phyloP scores from a whole-genome alignment of 2,888 invertebrate species.

The Spodoptera picta region DNA sequence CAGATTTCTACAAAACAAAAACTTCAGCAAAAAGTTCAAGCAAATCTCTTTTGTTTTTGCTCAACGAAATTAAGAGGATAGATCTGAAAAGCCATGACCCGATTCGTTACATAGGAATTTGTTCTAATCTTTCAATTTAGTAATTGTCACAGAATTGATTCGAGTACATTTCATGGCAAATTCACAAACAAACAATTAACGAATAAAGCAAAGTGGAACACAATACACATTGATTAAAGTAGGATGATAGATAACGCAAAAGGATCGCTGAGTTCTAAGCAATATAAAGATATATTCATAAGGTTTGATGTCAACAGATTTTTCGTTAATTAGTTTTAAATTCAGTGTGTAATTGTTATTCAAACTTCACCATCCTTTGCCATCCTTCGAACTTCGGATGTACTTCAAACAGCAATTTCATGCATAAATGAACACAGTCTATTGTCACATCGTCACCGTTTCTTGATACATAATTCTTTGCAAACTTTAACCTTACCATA shows the following conservation, averaged over 20 bases:
- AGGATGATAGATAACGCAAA: neutral
- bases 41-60: slow-evolving; percentile 10
- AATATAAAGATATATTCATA: too few species aligned
- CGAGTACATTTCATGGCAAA: slow-evolving; percentile 47
- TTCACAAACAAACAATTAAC: slow-evolving; percentile 46
- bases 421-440: slow-evolving; percentile 28
- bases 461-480: slow-evolving; percentile 19
- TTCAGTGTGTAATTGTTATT: slow-evolving; percentile 45
- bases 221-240: neutral
- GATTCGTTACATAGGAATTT: slow-evolving; percentile 66
- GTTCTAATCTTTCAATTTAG: slow-evolving; percentile 77
- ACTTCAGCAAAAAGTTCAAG: too few species aligned
- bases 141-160: slow-evolving; percentile 54
- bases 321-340: slow-evolving; percentile 42
- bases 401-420: slow-evolving; percentile 36
- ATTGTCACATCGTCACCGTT: slow-evolving; percentile 34
- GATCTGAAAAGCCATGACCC: slow-evolving; percentile 66
- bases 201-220: slow-evolving; percentile 45
- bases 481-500: slow-evolving; percentile 19
- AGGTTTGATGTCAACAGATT: slow-evolving; percentile 15
- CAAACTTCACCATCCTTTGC: slow-evolving; percentile 31
- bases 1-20: too few species aligned
- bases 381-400: slow-evolving; percentile 34
- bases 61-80: slow-evolving; percentile 15
- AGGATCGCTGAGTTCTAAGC: too few species aligned